Percentiles rank a stretch among this genome's conserved stretches.
Evolutionary conservation across 2,113 vertebrate species (phyloP).

Genomic region (Atractosteus spatula): DNA sequence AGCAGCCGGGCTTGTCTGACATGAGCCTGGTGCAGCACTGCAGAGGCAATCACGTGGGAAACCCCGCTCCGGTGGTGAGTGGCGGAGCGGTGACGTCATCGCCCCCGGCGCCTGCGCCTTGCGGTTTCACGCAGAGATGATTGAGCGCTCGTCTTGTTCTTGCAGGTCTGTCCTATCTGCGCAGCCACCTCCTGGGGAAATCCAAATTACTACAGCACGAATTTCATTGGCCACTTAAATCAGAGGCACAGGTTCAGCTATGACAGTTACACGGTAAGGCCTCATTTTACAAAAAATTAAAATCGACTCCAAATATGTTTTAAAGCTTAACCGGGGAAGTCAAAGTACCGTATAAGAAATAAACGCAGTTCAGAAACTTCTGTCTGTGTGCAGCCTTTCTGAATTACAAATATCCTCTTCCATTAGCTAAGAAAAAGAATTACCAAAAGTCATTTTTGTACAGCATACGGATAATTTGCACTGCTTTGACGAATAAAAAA

Average conservation of each 20-base stretch:
- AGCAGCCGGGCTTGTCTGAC: conserved; percentile 67
- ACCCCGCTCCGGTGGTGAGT: conserved; percentile 66
- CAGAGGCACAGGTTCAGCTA: conserved; percentile 74
- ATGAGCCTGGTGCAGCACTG: conserved; percentile 72
- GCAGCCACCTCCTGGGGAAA: conserved; percentile 72
- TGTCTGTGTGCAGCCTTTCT: no score
- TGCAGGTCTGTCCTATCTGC: conserved; percentile 80
- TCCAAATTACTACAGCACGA: conserved; percentile 66
- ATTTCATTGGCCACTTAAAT: conserved; percentile 74
- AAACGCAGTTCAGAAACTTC: no score
- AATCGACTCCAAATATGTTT: no score
- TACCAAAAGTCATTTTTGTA: no score
- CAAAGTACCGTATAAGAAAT: no score
- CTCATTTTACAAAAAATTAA: no score
- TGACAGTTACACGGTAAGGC: conserved; percentile 73
- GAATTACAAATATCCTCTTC: no score
- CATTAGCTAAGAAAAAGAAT: no score
- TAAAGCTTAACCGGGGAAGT: no score
- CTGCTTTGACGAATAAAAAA: no score
- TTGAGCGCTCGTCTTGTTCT: conserved; percentile 23
- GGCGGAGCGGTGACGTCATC: neutral
- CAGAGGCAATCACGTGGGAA: conserved; percentile 63
- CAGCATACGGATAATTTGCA: no score
- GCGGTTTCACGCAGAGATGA: neutral
- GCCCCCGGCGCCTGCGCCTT: neutral